Base-by-base conservation (phyloP, 1,140 invertebrate species). In the Asbolus verrucosus region DNA sequence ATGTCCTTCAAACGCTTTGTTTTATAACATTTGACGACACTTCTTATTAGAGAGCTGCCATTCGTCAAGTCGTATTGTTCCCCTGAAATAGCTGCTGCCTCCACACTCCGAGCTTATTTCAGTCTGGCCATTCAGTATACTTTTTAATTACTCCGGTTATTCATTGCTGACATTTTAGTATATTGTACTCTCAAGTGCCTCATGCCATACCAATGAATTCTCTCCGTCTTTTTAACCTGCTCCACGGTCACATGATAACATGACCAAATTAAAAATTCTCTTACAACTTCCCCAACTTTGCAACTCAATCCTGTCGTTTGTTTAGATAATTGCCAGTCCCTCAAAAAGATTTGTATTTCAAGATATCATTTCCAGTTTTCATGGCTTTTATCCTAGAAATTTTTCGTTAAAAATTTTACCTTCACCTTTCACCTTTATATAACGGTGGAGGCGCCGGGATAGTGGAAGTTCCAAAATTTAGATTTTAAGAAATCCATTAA, bases 41-140 rank as follows among this genome's bases (percentile, higher is more conserved):
- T 65, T 65, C 62, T 65, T 65, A 65, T 65, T 65, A 65, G 19
- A 36, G 61, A 61, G 24, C 15, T 65, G 38, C 24, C 62, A 65
- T 65, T 65, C 62, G 36, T 43, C 62, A 65, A 65, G 38, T 65
- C 39, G 21, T 31, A 65, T 65, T 65, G 62, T 65, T 41, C 19
- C 21, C 11, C 19, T 61, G 43, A 16, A 36, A 46, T 46, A 46
- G 6, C 9, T 24, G 54, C 54, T 36, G 27, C 24, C 54, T 50
- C 41, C 21, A 54, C 46, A 54, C 21, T 54, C 46, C 19, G 46
- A 14, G 46, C 21, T 54, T 50, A 50, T 50, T 50, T 50, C 43
- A 50, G 43, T 50, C 43, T 11, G 46, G 46, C 46, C 46, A 27
- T 54, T 54, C 21, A 54, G 46, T 19, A 62, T 62, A 62, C 60